These are phyloP conservation scores for Maniola hyperantus DNA, from an alignment of 2,888 invertebrate genomes.

Conservation along the genomic window DNA sequence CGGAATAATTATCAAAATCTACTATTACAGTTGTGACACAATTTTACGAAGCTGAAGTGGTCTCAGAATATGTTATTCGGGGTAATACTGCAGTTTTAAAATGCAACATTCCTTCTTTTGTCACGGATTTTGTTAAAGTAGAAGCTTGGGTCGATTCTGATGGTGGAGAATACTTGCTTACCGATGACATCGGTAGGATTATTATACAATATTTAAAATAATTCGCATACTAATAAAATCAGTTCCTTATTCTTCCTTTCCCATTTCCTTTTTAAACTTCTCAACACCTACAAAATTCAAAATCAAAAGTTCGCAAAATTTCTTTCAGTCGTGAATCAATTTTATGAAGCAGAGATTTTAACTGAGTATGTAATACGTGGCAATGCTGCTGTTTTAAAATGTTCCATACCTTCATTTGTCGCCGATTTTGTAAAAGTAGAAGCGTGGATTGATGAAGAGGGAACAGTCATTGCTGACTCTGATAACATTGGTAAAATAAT, in stretches of 20 bases:
- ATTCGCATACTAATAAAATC: neutral
- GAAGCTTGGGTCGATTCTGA: constrained; percentile 89
- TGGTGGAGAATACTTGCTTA: constrained; percentile 87
- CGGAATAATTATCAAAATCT: constrained; percentile 7
- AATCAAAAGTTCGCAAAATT: neutral
- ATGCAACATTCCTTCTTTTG: constrained; percentile 95
- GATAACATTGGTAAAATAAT: constrained; percentile 86
- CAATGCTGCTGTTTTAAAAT: constrained; percentile 93
- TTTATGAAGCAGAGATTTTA: constrained; percentile 94
- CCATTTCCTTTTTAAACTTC: neutral
- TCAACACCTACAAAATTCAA: neutral
- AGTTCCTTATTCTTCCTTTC: neutral
- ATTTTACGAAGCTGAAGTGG: constrained; percentile 93
- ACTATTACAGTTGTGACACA: constrained; percentile 90
- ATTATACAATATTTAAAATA: neutral
- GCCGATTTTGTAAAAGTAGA: constrained; percentile 96
- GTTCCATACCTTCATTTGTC: constrained; percentile 95
- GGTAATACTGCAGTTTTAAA: constrained; percentile 94
- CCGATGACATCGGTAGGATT: constrained; percentile 87
- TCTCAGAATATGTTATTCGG: constrained; percentile 94
- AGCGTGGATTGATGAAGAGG: constrained; percentile 88
- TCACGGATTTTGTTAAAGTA: constrained; percentile 95
- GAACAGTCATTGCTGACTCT: constrained; percentile 86
- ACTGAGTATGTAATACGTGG: constrained; percentile 95
- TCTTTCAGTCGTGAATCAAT: constrained; percentile 88